Conservation (phyloP, 2,888 invertebrate species). For the Lutraria lutraria region DNA sequence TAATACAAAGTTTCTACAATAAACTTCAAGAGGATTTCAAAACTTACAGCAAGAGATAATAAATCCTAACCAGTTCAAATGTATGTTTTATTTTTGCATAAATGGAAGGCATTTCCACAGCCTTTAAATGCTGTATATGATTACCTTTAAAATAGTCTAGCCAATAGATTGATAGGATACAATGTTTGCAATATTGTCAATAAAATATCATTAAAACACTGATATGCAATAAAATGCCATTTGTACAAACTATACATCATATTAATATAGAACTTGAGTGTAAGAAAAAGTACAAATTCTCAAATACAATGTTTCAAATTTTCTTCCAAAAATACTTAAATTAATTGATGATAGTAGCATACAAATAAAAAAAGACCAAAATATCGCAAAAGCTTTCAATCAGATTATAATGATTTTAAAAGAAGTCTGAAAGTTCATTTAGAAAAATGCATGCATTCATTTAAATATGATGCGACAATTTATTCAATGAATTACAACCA, state of each 20-base stretch:
- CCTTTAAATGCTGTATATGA: neutral
- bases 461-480: too few species aligned
- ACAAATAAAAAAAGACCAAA: neutral
- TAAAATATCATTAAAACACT: neutral
- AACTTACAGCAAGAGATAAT: too few species aligned
- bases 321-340: neutral
- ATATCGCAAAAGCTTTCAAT: neutral
- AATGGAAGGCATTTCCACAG: neutral
- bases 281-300: neutral
- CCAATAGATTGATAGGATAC: neutral
- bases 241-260: neutral
- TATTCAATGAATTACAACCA: too few species aligned
- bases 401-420: neutral
- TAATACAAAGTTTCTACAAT: too few species aligned
- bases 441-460: too few species aligned
- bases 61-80: too few species aligned
- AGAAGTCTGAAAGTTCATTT: neutral
- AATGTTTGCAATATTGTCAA: neutral
- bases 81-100: too few species aligned
- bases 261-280: neutral
- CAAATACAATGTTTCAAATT: neutral
- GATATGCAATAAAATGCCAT: constrained; percentile 11
- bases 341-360: neutral
- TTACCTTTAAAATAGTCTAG: neutral
- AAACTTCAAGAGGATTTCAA: too few species aligned